A percentile compares a stretch with the other conserved stretches of the same genome.
phyloP scores from a whole-genome alignment of 2,113 vertebrate genomes.

The Coregonus clupeaformis region DNA sequence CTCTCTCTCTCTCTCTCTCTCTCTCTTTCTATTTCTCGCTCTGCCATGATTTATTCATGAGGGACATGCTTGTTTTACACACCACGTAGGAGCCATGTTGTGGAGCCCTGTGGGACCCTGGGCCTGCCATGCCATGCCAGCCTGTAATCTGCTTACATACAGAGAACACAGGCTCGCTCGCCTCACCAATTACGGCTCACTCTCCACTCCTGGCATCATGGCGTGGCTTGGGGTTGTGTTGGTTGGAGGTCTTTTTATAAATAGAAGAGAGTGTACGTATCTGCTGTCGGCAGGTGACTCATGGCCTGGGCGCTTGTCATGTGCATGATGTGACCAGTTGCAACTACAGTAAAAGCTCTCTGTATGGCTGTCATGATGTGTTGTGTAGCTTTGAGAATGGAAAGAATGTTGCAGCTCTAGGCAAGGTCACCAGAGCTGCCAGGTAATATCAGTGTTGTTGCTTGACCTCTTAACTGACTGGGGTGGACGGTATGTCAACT shows the following conservation, averaged over 20 bases:
- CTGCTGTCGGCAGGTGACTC: slow-evolving; percentile 34
- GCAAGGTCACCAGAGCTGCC: slow-evolving; percentile 27
- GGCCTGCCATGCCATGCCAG: slow-evolving; percentile 51
- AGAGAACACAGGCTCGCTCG: slow-evolving; percentile 44
- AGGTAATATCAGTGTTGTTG: not conserved
- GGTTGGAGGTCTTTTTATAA: slow-evolving; percentile 20
- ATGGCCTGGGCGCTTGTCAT: slow-evolving; percentile 39
- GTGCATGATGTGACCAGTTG: not conserved
- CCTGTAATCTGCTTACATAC: slow-evolving; percentile 66
- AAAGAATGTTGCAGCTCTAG: not conserved
- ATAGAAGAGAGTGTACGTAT: slow-evolving; percentile 38
- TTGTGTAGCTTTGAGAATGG: not conserved
- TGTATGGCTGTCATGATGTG: not conserved
- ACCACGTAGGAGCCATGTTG: slow-evolving; percentile 64
- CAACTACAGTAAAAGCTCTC: not conserved
- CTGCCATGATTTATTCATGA: slow-evolving; percentile 67
- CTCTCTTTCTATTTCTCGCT: slow-evolving; percentile 45
- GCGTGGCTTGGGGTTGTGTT: slow-evolving; percentile 42
- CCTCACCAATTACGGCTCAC: slow-evolving; percentile 57
- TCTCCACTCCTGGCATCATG: slow-evolving; percentile 54
- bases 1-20: slow-evolving; percentile 17
- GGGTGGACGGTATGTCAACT: not conserved
- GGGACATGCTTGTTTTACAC: slow-evolving; percentile 67
- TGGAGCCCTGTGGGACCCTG: slow-evolving; percentile 50
- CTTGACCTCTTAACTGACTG: not conserved